Conservation (phyloP, 2,797 vertebrate genomes). For the Lacerta viridis region DNA sequence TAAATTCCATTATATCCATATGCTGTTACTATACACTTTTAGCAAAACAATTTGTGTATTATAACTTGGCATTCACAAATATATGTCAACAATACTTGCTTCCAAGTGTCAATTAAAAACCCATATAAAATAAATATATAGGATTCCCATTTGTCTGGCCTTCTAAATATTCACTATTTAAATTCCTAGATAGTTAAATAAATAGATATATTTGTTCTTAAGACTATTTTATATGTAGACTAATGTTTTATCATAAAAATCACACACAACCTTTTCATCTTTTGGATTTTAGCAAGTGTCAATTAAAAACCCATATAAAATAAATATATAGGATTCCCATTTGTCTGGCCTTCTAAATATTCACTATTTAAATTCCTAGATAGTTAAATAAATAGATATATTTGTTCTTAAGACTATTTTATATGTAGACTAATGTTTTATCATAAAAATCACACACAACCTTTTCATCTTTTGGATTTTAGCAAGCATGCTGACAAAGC, state of each 20-base stretch:
- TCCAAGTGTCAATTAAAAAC: not conserved
- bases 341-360: not conserved
- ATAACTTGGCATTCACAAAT: not conserved
- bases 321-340: not conserved
- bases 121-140: not conserved
- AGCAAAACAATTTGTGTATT: not conserved
- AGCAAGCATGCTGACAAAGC: constrained; percentile 49
- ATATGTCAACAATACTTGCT: not conserved
- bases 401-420: not conserved
- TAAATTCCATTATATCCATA: not conserved
- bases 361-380: not conserved
- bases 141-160: not conserved
- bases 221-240: not conserved
- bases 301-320: not conserved
- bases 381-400: not conserved
- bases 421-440: not conserved
- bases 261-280: too few relatives aligned
- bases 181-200: not conserved
- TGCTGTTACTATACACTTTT: not conserved
- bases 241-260: not conserved
- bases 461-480: constrained; percentile 41
- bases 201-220: not conserved
- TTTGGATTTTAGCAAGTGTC: too few relatives aligned
- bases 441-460: not conserved
- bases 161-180: constrained; percentile 5